phyloP scores from a whole-genome alignment of 2,113 vertebrate species.

The Parotia lawesii region DNA sequence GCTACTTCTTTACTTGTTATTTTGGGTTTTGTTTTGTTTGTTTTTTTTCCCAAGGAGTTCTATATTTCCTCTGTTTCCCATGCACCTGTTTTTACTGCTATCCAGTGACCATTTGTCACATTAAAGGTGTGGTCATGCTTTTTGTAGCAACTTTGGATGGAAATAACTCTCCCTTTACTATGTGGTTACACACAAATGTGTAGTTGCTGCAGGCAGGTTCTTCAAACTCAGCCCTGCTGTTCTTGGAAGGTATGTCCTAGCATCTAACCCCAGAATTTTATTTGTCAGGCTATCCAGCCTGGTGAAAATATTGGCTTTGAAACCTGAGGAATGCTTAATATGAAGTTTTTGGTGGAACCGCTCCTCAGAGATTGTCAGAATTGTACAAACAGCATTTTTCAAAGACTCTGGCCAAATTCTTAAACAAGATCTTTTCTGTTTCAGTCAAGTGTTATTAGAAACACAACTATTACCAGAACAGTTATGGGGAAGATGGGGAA shows the following conservation, averaged over 20 bases:
- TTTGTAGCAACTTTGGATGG: background rate
- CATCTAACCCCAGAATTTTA: background rate
- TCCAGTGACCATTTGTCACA: background rate
- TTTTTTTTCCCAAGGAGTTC: background rate
- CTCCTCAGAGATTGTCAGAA: background rate
- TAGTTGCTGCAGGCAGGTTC: background rate
- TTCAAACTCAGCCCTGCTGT: background rate
- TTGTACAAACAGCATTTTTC: background rate
- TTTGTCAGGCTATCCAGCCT: background rate
- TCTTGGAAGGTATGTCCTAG: background rate
- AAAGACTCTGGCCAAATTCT: background rate
- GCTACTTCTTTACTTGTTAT: background rate
- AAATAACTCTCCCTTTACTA: background rate
- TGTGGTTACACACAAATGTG: fast-evolving
- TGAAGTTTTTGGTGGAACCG: background rate
- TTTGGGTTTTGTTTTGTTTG: background rate
- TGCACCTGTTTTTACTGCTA: background rate
- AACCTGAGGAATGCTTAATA: background rate
- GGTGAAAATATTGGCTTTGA: background rate
- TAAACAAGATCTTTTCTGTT: background rate
- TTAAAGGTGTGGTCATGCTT: background rate
- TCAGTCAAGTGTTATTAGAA: background rate
- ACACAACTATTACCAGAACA: background rate
- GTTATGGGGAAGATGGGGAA: background rate
- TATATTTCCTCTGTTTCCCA: background rate